These are phyloP conservation scores for Octopus sinensis DNA, from an alignment of 1,140 invertebrate species.

Conservation along the genomic window DNA sequence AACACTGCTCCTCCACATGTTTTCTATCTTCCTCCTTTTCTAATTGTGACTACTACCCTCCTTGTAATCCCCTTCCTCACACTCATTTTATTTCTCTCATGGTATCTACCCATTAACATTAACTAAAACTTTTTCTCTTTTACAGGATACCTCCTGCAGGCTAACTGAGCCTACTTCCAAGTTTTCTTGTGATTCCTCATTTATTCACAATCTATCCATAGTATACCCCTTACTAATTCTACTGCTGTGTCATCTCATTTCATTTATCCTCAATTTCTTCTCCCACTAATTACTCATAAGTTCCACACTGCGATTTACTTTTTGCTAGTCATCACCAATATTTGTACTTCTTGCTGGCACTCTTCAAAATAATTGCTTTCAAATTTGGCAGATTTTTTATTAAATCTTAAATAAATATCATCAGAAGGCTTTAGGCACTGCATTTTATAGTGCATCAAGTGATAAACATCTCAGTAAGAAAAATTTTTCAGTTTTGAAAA, in stretches of 20 bases:
- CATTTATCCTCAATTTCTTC: not conserved
- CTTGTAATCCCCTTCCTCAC: not conserved
- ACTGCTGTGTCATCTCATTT: not conserved
- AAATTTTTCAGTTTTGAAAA: too few species aligned
- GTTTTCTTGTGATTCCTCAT: not conserved
- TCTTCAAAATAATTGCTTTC: too few species aligned
- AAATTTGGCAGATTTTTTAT: too few species aligned
- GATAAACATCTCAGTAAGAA: too few species aligned
- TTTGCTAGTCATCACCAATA: too few species aligned
- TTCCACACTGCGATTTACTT: too few species aligned
- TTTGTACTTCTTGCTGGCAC: too few species aligned
- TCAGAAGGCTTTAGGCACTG: too few species aligned
- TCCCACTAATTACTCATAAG: too few species aligned
- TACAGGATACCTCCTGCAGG: conserved; percentile 8
- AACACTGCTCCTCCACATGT: not conserved
- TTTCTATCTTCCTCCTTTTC: not conserved
- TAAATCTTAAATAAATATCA: too few species aligned
- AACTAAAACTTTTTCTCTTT: conserved; percentile 8
- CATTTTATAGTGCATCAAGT: too few species aligned
- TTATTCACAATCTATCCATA: not conserved
- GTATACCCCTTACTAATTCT: not conserved
- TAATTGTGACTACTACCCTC: not conserved
- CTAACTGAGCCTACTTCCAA: not conserved
- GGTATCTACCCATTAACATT: not conserved
- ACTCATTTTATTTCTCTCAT: not conserved